Conservation (phyloP, 2,113 vertebrate genomes). For the Grantiella picta region DNA sequence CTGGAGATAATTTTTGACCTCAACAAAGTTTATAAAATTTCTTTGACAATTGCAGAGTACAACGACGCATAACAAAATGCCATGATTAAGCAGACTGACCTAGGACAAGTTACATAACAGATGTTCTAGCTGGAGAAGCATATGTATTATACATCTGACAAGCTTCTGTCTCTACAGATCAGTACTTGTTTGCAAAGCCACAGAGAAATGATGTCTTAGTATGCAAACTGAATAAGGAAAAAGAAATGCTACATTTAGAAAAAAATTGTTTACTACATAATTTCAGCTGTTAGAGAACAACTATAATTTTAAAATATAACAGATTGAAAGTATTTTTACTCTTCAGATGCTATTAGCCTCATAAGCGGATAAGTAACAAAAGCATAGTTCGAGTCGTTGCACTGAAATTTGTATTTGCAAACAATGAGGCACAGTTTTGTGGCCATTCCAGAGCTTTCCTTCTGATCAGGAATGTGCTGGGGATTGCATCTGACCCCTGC, state of each 20-base stretch:
- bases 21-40: neutral
- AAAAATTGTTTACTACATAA: neutral
- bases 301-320: neutral
- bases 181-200: neutral
- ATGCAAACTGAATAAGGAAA: neutral
- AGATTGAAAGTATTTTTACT: neutral
- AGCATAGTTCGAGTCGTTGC: neutral
- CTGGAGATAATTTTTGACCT: neutral
- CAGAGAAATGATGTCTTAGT: neutral
- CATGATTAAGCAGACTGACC: neutral
- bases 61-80: neutral
- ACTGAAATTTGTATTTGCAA: neutral
- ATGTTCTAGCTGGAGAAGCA: neutral
- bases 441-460: neutral
- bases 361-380: neutral
- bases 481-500: accelerated
- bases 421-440: accelerated
- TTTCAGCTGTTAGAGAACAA: neutral
- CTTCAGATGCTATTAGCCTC: neutral
- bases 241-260: neutral
- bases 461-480: accelerated
- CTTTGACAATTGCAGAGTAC: neutral
- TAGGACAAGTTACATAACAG: neutral
- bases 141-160: neutral
- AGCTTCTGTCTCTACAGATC: neutral